Evolutionary conservation across 2,113 vertebrate genomes (phyloP).

Genomic region (Oncorhynchus mykiss): DNA sequence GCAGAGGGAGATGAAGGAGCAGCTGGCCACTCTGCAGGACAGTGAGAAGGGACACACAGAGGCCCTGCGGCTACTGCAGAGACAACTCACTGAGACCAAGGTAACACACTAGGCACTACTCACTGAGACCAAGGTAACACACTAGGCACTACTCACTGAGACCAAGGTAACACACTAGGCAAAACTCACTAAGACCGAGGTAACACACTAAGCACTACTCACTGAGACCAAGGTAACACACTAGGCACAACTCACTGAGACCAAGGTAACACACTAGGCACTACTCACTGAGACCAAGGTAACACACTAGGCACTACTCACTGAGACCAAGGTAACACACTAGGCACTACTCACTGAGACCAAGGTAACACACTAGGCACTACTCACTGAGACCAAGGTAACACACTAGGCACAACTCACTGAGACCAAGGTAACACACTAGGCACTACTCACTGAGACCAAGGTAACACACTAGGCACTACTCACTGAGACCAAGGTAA

Average conservation of each 20-base stretch:
- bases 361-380: neutral
- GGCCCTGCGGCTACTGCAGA: slow-evolving; percentile 89
- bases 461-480: slow-evolving; percentile 57
- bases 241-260: neutral
- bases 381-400: neutral
- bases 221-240: slow-evolving; percentile 90
- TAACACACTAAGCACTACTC: slow-evolving; percentile 70
- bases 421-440: slow-evolving; percentile 3
- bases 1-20: slow-evolving; percentile 96
- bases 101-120: slow-evolving; percentile 69
- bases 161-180: neutral
- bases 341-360: neutral
- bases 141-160: slow-evolving; percentile 69
- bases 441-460: slow-evolving; percentile 69
- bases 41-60: slow-evolving; percentile 92
- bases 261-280: neutral
- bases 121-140: slow-evolving; percentile 3
- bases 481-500: slow-evolving; percentile 53
- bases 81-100: slow-evolving; percentile 74
- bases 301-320: slow-evolving; percentile 69
- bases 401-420: neutral
- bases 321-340: neutral
- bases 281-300: slow-evolving; percentile 70
- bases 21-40: slow-evolving; percentile 91
- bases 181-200: slow-evolving; percentile 69